phyloP scores from a whole-genome alignment of 2,888 invertebrate genomes.

The Conchocele bisecta region DNA sequence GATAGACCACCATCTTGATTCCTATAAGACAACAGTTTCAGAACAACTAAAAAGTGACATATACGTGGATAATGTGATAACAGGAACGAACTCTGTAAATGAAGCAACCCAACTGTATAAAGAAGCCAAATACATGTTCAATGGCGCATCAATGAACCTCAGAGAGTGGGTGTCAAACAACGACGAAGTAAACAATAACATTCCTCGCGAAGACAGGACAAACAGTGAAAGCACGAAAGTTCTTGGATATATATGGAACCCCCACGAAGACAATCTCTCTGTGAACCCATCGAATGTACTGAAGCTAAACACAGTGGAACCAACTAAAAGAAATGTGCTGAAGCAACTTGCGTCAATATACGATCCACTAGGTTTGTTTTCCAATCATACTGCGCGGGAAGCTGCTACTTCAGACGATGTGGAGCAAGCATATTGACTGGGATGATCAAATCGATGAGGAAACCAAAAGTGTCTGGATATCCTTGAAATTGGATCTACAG shows the following conservation, averaged over 20 bases:
- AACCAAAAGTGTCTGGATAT: too few relatives aligned
- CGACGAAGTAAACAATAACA: not conserved
- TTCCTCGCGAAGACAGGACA: not conserved
- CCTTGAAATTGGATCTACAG: too few relatives aligned
- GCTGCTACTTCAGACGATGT: too few relatives aligned
- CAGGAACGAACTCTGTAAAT: not conserved
- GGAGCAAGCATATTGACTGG: too few relatives aligned
- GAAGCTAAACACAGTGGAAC: not conserved
- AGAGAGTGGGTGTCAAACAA: conserved; percentile 21
- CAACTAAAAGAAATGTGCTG: not conserved
- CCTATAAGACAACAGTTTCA: not conserved
- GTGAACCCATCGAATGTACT: not conserved
- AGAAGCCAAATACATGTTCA: conserved; percentile 1
- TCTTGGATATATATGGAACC: conserved; percentile 21
- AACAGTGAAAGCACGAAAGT: conserved; percentile 1
- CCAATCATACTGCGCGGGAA: too few relatives aligned
- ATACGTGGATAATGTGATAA: conserved; percentile 8
- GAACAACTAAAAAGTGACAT: conserved; percentile 13
- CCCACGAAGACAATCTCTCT: not conserved
- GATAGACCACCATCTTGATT: not conserved
- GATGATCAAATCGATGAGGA: too few relatives aligned
- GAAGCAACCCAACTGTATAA: not conserved
- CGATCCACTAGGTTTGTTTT: conserved; percentile 2
- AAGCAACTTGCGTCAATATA: conserved; percentile 1
- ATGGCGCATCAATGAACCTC: conserved; percentile 6